phyloP scores from a whole-genome alignment of 2,888 invertebrate genomes.

The Drosophila vallismaia region DNA sequence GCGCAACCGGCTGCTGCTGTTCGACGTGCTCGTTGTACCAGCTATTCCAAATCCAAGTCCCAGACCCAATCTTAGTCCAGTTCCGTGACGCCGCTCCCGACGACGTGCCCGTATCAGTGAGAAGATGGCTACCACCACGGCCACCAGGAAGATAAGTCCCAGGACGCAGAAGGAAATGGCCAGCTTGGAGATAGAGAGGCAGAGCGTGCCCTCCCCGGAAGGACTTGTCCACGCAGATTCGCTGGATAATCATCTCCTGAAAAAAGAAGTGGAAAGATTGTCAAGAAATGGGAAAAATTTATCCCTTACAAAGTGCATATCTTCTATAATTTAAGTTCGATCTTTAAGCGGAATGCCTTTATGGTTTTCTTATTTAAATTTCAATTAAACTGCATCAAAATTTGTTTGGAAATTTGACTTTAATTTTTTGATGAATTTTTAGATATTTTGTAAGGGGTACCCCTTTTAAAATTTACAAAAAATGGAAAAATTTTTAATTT shows the following conservation, averaged over 20 bases:
- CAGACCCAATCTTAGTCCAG: slow-evolving; percentile 37
- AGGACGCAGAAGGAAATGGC: slow-evolving; percentile 90
- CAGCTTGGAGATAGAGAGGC: slow-evolving; percentile 90
- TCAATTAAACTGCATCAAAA: background rate
- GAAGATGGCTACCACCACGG: slow-evolving; percentile 88
- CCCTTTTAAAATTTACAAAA: background rate
- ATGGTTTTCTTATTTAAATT: too few relatives aligned
- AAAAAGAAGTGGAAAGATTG: slow-evolving; percentile 19
- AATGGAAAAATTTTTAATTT: too few relatives aligned
- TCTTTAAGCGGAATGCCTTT: too few relatives aligned
- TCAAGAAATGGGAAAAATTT: background rate
- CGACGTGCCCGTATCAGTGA: slow-evolving; percentile 87
- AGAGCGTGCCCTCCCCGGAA: slow-evolving; percentile 85
- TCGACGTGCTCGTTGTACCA: slow-evolving; percentile 57
- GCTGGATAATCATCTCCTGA: slow-evolving; percentile 82
- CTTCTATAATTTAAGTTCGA: too few relatives aligned
- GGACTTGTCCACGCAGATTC: slow-evolving; percentile 63
- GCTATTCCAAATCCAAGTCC: slow-evolving; percentile 45
- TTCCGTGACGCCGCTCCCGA: slow-evolving; percentile 56
- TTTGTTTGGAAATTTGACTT: background rate
- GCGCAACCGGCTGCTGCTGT: slow-evolving; percentile 73
- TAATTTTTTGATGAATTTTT: background rate
- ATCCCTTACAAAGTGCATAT: too few relatives aligned
- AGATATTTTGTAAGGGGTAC: background rate
- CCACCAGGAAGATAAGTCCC: slow-evolving; percentile 89